Percentiles rank a stretch among this genome's conserved stretches.
These are phyloP conservation scores for Lydus trimaculatus DNA, from an alignment of 2,888 invertebrate species.

Conservation along the genomic window DNA sequence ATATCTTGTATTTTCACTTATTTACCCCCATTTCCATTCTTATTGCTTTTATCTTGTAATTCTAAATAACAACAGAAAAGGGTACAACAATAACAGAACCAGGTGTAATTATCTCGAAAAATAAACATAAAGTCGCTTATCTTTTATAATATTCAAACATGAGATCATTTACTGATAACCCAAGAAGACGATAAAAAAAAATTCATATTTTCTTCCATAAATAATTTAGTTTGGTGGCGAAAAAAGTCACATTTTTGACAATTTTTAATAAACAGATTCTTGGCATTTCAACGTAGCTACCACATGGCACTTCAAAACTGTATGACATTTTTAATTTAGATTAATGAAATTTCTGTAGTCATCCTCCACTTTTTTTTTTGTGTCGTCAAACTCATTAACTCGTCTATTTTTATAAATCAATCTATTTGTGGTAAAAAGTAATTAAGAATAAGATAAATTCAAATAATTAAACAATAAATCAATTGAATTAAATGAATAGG, in stretches of 20 bases:
- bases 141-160: neutral
- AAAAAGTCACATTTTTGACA: neutral
- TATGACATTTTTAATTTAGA: constrained; percentile 49
- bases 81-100: neutral
- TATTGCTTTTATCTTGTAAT: neutral
- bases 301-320: neutral
- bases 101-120: neutral
- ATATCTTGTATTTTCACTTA: neutral
- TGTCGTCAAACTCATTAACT: constrained; percentile 1
- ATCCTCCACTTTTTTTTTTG: neutral
- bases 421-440: neutral
- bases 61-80: neutral
- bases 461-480: neutral
- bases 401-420: constrained; percentile 1
- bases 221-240: neutral
- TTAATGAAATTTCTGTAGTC: constrained; percentile 47
- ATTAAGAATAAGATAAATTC: constrained; percentile 3
- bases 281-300: neutral
- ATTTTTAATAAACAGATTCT: constrained; percentile 1
- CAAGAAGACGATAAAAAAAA: neutral
- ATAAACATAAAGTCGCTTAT: neutral
- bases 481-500: neutral
- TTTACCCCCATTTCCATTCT: constrained; percentile 3
- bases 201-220: neutral
- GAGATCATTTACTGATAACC: neutral